A percentile compares a stretch with the other conserved stretches of the same genome.
Evolutionary conservation across 1,140 invertebrate genomes (phyloP).

Genomic region (Euura lappo): DNA sequence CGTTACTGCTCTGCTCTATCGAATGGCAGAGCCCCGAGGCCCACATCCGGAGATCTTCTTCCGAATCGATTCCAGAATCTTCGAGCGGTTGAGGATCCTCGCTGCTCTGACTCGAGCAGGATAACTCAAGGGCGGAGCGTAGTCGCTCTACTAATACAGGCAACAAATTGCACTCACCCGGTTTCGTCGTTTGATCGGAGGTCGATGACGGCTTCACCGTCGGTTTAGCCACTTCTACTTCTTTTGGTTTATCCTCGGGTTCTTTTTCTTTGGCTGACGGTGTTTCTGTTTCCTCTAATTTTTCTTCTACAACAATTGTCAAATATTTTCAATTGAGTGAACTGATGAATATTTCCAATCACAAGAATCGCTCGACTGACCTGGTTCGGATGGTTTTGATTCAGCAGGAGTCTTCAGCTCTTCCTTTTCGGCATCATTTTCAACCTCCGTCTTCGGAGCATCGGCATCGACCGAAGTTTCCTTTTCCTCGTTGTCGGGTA

Average conservation of each 20-base stretch:
- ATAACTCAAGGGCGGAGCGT: constrained; percentile 52
- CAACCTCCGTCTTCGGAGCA: not conserved
- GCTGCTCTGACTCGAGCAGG: constrained; percentile 41
- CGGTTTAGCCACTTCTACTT: not conserved
- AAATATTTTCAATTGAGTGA: no score
- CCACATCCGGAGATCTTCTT: constrained; percentile 44
- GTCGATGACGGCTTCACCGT: not conserved
- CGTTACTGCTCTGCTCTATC: constrained; percentile 29
- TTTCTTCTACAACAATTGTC: no score
- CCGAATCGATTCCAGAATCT: constrained; percentile 42
- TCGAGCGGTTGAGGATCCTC: constrained; percentile 35
- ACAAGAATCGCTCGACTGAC: no score
- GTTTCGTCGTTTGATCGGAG: constrained; percentile 11
- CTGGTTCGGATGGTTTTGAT: not conserved
- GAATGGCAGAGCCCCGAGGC: constrained; percentile 34
- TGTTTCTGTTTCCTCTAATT: no score
- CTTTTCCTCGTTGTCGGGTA: not conserved
- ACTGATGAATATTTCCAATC: no score
- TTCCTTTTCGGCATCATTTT: not conserved
- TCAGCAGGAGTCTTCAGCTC: not conserved
- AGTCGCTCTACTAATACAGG: constrained; percentile 58
- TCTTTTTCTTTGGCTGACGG: no score
- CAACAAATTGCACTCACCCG: constrained; percentile 60
- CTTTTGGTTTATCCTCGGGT: not conserved
- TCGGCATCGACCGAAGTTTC: not conserved